These are phyloP conservation scores for Cydia pomonella DNA, from an alignment of 1,140 invertebrate genomes.

Conservation along the genomic window DNA sequence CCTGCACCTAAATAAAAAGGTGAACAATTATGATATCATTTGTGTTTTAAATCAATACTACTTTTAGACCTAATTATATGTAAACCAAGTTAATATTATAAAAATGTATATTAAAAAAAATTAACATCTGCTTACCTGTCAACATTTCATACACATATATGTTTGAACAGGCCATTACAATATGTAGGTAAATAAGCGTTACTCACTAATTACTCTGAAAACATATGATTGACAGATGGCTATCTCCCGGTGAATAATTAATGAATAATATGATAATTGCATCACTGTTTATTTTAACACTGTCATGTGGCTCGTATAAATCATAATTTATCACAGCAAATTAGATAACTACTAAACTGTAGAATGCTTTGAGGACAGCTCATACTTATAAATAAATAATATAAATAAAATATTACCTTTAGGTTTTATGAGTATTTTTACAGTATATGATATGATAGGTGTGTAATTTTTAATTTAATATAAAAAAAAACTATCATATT, in stretches of 20 bases:
- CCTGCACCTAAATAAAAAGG: too few relatives aligned
- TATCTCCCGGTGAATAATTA: constrained; percentile 61
- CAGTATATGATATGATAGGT: too few relatives aligned
- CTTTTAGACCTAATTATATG: too few relatives aligned
- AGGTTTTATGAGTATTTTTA: too few relatives aligned
- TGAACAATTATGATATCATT: too few relatives aligned
- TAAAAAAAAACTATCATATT: too few relatives aligned
- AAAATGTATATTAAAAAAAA: too few relatives aligned
- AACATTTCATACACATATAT: neutral
- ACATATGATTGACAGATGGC: constrained; percentile 47
- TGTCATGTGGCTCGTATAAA: constrained; percentile 2
- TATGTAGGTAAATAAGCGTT: neutral
- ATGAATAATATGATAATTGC: constrained; percentile 71
- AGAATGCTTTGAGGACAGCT: constrained; percentile 42
- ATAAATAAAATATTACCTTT: too few relatives aligned
- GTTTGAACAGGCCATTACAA: neutral
- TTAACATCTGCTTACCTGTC: too few relatives aligned
- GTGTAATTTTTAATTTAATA: too few relatives aligned
- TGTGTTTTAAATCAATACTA: too few relatives aligned
- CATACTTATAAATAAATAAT: neutral
- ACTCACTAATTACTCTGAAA: constrained; percentile 32
- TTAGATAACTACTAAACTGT: constrained; percentile 5
- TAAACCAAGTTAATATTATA: too few relatives aligned
- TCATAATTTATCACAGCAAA: constrained; percentile 15
- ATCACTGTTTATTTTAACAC: constrained; percentile 50